Conservation (phyloP, 2,797 vertebrate species). For the Enoplosus armatus region DNA sequence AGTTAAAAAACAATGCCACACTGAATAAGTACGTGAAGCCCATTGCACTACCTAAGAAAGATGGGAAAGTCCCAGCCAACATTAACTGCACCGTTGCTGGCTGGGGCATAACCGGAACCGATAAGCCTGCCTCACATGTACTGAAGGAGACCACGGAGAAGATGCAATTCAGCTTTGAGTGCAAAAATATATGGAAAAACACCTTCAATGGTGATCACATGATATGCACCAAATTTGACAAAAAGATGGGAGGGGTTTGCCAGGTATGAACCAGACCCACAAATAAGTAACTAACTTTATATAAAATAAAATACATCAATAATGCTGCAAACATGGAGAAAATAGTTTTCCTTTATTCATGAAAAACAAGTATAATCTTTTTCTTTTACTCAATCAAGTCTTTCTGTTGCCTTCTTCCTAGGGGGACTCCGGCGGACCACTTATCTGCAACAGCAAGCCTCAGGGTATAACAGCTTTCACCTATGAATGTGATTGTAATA, state of each 20-base stretch:
- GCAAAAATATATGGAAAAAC: background rate
- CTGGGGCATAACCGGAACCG: conserved; percentile 66
- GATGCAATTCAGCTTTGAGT: conserved; percentile 32
- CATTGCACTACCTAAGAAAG: conserved; percentile 62
- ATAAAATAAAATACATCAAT: background rate
- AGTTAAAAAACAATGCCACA: conserved; percentile 71
- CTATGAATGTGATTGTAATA: fast-evolving
- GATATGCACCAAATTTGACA: conserved; percentile 75
- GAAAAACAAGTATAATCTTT: background rate
- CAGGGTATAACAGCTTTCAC: conserved; percentile 70
- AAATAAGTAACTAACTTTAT: background rate
- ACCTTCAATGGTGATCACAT: conserved; percentile 50
- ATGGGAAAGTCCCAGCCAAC: conserved; percentile 11
- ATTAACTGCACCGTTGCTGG: conserved; percentile 73
- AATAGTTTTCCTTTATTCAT: background rate
- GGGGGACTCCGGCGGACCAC: conserved; percentile 85
- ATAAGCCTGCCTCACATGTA: background rate
- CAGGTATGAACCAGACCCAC: conserved; percentile 57
- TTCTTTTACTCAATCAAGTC: background rate
- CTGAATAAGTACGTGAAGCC: conserved; percentile 64
- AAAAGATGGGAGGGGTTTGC: conserved; percentile 69
- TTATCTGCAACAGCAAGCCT: conserved; percentile 74
- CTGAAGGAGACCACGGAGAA: conserved; percentile 69
- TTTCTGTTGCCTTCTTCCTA: conserved; percentile 43
- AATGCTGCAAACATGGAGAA: background rate